Conservation (phyloP, 2,113 vertebrate species). For the Oryzias javanicus region DNA sequence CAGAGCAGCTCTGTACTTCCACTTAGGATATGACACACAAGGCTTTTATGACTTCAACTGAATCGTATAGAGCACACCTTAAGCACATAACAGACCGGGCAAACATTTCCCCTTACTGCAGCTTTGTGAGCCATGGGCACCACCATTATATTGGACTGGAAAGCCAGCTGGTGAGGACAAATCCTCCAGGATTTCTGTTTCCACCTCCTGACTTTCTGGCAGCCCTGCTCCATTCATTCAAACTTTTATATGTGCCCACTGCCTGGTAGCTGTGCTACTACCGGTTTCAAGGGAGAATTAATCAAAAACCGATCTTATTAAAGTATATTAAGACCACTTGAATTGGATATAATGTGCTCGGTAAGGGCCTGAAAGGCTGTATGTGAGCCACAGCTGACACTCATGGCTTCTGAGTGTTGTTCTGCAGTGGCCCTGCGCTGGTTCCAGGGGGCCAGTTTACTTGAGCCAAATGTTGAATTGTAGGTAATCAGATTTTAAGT, state of each 20-base stretch:
- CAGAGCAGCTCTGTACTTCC: conserved; percentile 46
- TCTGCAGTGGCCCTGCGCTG: conserved; percentile 39
- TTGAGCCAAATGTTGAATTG: conserved; percentile 57
- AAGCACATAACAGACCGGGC: conserved; percentile 69
- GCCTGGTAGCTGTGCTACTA: conserved; percentile 78
- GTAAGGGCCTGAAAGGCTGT: conserved; percentile 67
- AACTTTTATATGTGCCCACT: conserved; percentile 72
- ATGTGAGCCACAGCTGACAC: conserved; percentile 67
- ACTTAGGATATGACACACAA: conserved; percentile 70
- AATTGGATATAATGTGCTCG: conserved; percentile 70
- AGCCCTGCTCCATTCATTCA: conserved; percentile 72
- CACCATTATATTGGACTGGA: conserved; percentile 67
- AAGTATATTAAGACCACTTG: conserved; percentile 71
- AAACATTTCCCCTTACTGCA: conserved; percentile 71
- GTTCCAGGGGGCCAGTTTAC: conserved; percentile 45
- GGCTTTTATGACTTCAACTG: conserved; percentile 69
- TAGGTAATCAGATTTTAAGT: conserved; percentile 65
- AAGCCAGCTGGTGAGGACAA: conserved; percentile 74
- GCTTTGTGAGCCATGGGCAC: conserved; percentile 69
- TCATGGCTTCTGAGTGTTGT: conserved; percentile 60
- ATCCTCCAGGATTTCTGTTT: conserved; percentile 67
- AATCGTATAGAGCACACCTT: conserved; percentile 67
- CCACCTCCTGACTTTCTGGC: conserved; percentile 69
- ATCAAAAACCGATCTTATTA: conserved; percentile 81
- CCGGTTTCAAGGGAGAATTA: conserved; percentile 80